Evolutionary conservation across 2,113 vertebrate species (phyloP).

Genomic region (Enhydra lutris): DNA sequence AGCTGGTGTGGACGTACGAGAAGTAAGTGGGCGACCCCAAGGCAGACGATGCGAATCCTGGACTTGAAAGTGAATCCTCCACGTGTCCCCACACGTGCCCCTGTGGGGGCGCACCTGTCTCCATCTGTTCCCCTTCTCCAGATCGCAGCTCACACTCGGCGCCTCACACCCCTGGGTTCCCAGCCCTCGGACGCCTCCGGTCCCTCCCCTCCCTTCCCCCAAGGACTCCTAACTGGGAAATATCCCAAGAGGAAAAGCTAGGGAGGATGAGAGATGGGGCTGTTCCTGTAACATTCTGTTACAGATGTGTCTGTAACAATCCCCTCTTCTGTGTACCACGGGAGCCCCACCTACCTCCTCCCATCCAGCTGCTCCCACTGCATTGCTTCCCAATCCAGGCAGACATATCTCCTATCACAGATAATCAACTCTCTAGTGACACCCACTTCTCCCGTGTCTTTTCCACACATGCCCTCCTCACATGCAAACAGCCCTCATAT

Average conservation of each 20-base stretch:
- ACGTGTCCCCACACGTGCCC: not conserved
- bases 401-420: not conserved
- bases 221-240: not conserved
- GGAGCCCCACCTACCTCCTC: not conserved
- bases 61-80: not conserved
- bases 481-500: not conserved
- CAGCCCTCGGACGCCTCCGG: not conserved
- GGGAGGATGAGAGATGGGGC: not conserved
- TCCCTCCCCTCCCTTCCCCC: not conserved
- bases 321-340: not conserved
- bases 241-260: not conserved
- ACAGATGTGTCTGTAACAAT: not conserved
- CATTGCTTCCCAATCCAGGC: not conserved
- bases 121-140: not conserved
- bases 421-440: not conserved
- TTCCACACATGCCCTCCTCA: not conserved
- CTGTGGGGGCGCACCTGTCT: not conserved
- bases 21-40: not conserved
- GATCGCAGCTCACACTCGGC: not conserved
- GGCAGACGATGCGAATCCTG: not conserved
- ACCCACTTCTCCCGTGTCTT: not conserved
- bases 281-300: not conserved
- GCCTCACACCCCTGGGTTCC: not conserved
- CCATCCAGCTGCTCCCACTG: not conserved
- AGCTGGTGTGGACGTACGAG: rapidly evolving